Evolutionary conservation across 1,140 invertebrate genomes (phyloP), one percentile per base, ranked within the genome.

Genomic region (Euglossa dilemma): DNA sequence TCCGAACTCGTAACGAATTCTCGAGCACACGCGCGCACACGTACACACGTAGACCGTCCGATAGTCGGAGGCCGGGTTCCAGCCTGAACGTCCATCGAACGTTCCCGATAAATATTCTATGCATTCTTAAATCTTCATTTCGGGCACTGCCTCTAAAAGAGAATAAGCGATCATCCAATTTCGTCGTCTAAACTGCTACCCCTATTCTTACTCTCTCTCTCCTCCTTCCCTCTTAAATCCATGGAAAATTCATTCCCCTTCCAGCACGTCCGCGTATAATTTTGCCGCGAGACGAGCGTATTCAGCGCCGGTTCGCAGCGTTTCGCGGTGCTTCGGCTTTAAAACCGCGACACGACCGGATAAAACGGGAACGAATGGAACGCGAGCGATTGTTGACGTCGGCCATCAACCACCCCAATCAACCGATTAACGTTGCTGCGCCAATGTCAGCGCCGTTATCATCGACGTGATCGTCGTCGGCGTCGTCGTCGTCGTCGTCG

Each of bases 341-440:
- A 74, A 81, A 66, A 7, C n/a, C 56, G 50, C 23, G 69, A 23
- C 23, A 2, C 25, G 14, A 14, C 20, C 56, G 56, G 28, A n/a
- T 36, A 52, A 80, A 71, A 71, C 66, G 56, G 11, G 54, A 61
- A 80, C 77, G 56, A 74, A 73, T 74, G 23, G 70, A 64, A 73
- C 47, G 1, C 59, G 70, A 25, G 18, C 47, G 50, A 66, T 73
- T 54, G 70, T 80, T 73, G 59, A 54, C 47, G 50, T 43, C 47
- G 25, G 14, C 67, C 56, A 45, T 72, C 78, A n/a, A 66, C 63
- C 50, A 67, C 36, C 50, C 18, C 36, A 54, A 64, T 73, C 67
- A 28, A 64, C 12, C 79, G 79, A 74, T 74, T 64, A 80, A 82
- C 80, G 25, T 28, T 56, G 14, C 52, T n/a, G 43, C 52, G 47